phyloP scores from a whole-genome alignment of 1,140 invertebrate genomes.

The Drosophila bocki region DNA sequence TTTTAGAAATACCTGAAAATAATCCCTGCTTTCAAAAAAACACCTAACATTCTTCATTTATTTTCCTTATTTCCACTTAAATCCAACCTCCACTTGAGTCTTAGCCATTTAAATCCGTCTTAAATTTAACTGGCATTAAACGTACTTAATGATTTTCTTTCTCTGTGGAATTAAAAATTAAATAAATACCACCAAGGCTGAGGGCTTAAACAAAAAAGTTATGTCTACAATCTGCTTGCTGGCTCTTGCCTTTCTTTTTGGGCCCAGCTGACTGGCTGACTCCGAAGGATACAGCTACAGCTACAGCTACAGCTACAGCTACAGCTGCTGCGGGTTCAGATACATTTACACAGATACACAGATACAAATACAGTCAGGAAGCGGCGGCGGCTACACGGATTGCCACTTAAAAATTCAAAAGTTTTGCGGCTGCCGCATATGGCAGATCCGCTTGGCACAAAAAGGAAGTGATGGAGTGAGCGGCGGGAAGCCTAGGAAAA shows the following conservation, averaged over 20 bases:
- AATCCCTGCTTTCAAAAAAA: neutral
- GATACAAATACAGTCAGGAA: slow-evolving; percentile 29
- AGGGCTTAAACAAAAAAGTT: slow-evolving; percentile 24
- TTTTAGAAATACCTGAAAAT: too few species aligned
- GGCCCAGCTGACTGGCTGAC: slow-evolving; percentile 25
- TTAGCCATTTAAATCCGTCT: neutral
- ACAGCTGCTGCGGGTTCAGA: slow-evolving; percentile 11
- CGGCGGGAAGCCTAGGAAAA: slow-evolving; percentile 46
- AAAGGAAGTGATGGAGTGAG: slow-evolving; percentile 10
- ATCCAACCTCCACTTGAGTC: neutral
- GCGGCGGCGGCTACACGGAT: slow-evolving; percentile 74
- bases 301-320: slow-evolving; percentile 8
- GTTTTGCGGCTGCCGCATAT: slow-evolving; percentile 78
- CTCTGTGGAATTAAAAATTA: slow-evolving; percentile 48
- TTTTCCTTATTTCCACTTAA: neutral
- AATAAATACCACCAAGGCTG: slow-evolving; percentile 47
- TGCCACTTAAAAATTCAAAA: slow-evolving; percentile 84
- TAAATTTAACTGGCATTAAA: slow-evolving; percentile 4
- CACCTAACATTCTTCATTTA: neutral
- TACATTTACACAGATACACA: neutral
- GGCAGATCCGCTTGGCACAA: slow-evolving; percentile 46
- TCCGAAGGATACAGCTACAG: slow-evolving; percentile 13
- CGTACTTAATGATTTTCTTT: slow-evolving; percentile 7
- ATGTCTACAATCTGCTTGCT: slow-evolving; percentile 24
- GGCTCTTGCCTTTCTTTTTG: slow-evolving; percentile 6